These are phyloP conservation scores for Gymnarchus niloticus DNA, from an alignment of 2,113 vertebrate species.

Conservation along the genomic window DNA sequence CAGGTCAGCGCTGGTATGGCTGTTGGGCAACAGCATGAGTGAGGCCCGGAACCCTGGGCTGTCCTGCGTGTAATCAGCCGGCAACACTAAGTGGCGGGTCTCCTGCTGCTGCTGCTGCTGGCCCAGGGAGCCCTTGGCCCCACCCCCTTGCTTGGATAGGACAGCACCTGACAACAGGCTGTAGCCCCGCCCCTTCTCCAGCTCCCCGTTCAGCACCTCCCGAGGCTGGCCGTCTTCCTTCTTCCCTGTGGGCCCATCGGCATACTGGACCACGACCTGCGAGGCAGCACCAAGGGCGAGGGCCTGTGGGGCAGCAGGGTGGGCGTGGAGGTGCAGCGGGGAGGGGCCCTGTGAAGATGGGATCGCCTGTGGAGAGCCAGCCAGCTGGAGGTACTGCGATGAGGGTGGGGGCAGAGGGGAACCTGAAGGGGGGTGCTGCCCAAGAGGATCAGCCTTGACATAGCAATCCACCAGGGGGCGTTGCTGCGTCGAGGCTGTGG, in stretches of 20 bases:
- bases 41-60: constrained; percentile 75
- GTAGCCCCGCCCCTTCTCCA: constrained; percentile 75
- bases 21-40: constrained; percentile 87
- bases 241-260: constrained; percentile 63
- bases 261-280: constrained; percentile 83
- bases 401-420: constrained; percentile 63
- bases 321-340: constrained; percentile 77
- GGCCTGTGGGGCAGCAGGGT: constrained; percentile 68
- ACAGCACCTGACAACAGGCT: constrained; percentile 50
- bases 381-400: constrained; percentile 71
- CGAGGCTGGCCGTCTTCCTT: constrained; percentile 76
- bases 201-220: constrained; percentile 86
- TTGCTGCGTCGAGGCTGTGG: constrained; percentile 69
- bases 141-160: constrained; percentile 46
- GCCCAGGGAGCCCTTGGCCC: constrained; percentile 25
- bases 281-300: constrained; percentile 75
- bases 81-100: constrained; percentile 76
- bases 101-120: constrained; percentile 73
- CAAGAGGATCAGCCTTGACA: constrained; percentile 66
- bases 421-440: neutral
- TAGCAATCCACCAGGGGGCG: constrained; percentile 77
- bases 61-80: constrained; percentile 77
- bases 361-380: constrained; percentile 65
- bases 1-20: constrained; percentile 63
- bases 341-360: constrained; percentile 62